phyloP scores from a whole-genome alignment of 1,140 invertebrate genomes.

The Armadillidium nasatum region DNA sequence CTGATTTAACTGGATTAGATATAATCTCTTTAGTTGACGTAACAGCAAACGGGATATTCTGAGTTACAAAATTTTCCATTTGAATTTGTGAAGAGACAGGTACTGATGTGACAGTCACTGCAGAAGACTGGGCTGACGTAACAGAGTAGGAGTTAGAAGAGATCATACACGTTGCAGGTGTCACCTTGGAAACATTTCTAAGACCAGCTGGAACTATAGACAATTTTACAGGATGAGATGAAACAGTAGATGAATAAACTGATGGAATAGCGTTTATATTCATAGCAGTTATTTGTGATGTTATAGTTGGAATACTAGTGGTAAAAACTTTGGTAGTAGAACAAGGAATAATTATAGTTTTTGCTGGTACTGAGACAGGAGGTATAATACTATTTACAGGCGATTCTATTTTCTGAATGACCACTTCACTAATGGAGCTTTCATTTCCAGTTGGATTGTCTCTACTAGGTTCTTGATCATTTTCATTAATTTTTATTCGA shows the following conservation, averaged over 20 bases:
- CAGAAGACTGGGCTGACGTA: neutral
- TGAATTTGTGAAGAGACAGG: neutral
- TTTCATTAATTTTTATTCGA: neutral
- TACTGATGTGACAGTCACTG: neutral
- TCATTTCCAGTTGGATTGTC: neutral
- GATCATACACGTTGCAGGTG: neutral
- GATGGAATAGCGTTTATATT: neutral
- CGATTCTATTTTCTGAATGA: neutral
- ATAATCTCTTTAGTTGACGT: neutral
- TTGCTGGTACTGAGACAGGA: neutral
- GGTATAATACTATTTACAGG: neutral
- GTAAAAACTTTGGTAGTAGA: neutral
- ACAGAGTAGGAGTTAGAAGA: neutral
- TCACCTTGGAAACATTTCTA: neutral
- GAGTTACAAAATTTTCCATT: neutral
- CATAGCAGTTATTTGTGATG: neutral
- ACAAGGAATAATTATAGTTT: slow-evolving; percentile 1
- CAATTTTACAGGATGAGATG: neutral
- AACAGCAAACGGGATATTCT: neutral
- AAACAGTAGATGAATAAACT: neutral
- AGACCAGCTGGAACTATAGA: neutral
- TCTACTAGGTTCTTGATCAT: neutral
- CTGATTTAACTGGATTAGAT: neutral
- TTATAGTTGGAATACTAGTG: neutral
- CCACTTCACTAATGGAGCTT: neutral